Percentiles rank a stretch among this genome's conserved stretches.
Evolutionary conservation across 2,888 invertebrate genomes (phyloP).

Genomic region (Heliothis peltigera): DNA sequence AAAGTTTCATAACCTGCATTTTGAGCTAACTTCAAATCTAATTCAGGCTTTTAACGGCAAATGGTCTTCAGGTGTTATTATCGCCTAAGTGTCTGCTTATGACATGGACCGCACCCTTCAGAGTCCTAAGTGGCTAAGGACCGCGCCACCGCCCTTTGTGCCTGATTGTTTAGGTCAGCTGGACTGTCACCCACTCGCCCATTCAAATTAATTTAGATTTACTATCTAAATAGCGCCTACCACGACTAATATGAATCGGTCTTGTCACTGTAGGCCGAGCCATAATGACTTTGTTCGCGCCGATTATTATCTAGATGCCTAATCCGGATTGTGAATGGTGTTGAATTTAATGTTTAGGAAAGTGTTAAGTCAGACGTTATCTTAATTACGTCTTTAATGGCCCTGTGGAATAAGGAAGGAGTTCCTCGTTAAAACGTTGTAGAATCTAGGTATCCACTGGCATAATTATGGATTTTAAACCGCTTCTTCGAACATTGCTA

Average conservation of each 20-base stretch:
- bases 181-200: constrained; percentile 81
- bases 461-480: neutral
- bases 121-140: constrained; percentile 68
- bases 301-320: constrained; percentile 70
- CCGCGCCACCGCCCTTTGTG: constrained; percentile 76
- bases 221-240: constrained; percentile 73
- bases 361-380: constrained; percentile 61
- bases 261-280: constrained; percentile 57
- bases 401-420: constrained; percentile 40
- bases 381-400: constrained; percentile 55
- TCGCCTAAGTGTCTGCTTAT: constrained; percentile 45
- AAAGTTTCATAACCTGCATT: constrained; percentile 44
- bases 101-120: constrained; percentile 62
- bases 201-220: constrained; percentile 84
- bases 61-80: constrained; percentile 29
- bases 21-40: constrained; percentile 19
- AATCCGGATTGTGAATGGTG: constrained; percentile 64
- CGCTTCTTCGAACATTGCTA: neutral
- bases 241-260: constrained; percentile 71
- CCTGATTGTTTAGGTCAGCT: constrained; percentile 81
- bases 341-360: constrained; percentile 61
- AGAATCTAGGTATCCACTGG: constrained; percentile 11
- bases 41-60: constrained; percentile 37
- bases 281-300: constrained; percentile 74
- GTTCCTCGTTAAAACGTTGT: constrained; percentile 14